Evolutionary conservation across 1,140 invertebrate species (phyloP), one percentile per base, ranked within the genome.

Genomic region (Lethocerus indicus): DNA sequence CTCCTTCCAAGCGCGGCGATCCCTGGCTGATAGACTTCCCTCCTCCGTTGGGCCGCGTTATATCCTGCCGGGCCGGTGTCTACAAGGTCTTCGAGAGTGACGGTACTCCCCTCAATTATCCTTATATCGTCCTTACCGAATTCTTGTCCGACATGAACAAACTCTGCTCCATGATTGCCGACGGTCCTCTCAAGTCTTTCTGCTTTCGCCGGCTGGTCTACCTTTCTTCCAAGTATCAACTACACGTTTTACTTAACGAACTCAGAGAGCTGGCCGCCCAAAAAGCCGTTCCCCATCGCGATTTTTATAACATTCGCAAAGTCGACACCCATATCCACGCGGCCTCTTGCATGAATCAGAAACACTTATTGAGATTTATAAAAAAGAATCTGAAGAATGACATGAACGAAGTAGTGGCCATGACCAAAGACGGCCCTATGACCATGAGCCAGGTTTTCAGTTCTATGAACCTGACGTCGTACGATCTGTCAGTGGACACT

Each of bases 251-350:
- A 18, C 69, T 99, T 4, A 99, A 99, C 66, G 95, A 98, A 64
- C 69, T 96, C 26, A 75, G 88, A 12, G 95, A 99, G 64, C 73
- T 96, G 28, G 87, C 91, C 25, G 91, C 89, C 49, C 95, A 98
- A 65, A 98, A 97, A 66, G 83, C 87, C 18, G 93, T 98, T 41
- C 88, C 92, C 0, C 95, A 99, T 68, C 69, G 95, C 48, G 95
- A 98, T 69, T 99, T 99, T 68, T 99, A 99, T 63, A 99, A 99
- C 62, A 96, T 97, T 44, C 75, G 92, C 71, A 93, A 83, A 69
- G 88, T 98, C 51, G 95, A 99, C 64, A 98, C 94, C 28, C 95
- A 99, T 69, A 94, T 99, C 61, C 95, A 99, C 68, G 95, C 93
- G 2, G 91, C 95, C 0, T 95, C 91, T 0, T 95, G 92, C 59